Conservation (phyloP, 2,113 vertebrate genomes). For the Oceanites oceanicus region DNA sequence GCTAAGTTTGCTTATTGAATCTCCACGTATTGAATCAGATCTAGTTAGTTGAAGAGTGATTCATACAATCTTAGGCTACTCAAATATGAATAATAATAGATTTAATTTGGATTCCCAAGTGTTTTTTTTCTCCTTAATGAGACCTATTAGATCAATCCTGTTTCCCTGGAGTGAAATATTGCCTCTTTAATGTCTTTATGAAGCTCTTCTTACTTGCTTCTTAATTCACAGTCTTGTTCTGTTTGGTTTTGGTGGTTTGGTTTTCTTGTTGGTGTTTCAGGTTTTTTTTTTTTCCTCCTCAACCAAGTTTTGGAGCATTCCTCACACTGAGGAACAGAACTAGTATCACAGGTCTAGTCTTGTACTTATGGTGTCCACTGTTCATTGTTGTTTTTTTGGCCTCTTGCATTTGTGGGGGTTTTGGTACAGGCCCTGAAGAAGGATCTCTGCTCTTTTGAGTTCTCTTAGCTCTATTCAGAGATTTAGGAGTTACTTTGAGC, state of each 20-base stretch:
- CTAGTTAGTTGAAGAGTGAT: background rate
- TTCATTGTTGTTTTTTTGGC: background rate
- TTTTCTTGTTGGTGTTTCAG: background rate
- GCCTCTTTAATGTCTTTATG: background rate
- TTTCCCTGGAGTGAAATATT: background rate
- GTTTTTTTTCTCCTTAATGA: background rate
- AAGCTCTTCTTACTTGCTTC: background rate
- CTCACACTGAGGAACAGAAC: background rate
- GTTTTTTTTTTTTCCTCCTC: background rate
- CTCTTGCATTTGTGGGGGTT: background rate
- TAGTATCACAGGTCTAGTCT: background rate
- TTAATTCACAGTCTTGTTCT: background rate
- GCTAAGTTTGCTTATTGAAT: background rate
- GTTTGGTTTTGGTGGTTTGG: background rate
- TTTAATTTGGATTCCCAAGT: background rate
- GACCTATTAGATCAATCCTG: background rate
- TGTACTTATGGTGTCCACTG: background rate
- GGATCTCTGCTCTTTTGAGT: background rate
- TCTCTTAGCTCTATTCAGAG: background rate
- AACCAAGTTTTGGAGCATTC: background rate
- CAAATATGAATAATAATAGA: background rate
- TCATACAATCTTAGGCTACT: background rate
- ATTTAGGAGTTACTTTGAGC: background rate
- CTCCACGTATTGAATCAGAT: rapidly evolving
- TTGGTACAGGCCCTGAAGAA: background rate